phyloP scores from a whole-genome alignment of 2,113 vertebrate genomes.

The Rostratula benghalensis region DNA sequence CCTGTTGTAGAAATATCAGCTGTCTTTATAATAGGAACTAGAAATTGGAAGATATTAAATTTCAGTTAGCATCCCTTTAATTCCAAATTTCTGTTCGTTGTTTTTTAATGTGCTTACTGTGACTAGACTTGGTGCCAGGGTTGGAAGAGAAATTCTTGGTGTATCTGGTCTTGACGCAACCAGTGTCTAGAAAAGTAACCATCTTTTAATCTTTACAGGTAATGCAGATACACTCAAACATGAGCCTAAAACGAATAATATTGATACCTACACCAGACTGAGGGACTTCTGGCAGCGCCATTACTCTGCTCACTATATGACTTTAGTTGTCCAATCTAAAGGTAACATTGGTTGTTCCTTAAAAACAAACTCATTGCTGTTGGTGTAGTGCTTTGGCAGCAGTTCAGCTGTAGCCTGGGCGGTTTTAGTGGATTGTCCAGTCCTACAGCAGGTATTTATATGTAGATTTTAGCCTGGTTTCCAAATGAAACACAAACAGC shows the following conservation, averaged over 20 bases:
- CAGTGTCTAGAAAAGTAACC: neutral
- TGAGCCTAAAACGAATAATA: slow-evolving; percentile 85
- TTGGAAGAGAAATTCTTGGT: neutral
- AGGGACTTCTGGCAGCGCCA: slow-evolving; percentile 89
- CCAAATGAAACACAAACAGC: neutral
- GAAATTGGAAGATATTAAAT: neutral
- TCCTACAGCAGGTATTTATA: slow-evolving; percentile 6
- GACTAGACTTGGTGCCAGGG: neutral
- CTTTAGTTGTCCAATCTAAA: slow-evolving; percentile 92
- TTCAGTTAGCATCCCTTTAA: neutral
- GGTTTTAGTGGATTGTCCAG: neutral
- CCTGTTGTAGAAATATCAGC: neutral
- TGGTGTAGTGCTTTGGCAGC: neutral
- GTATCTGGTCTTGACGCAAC: neutral
- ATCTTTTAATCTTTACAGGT: slow-evolving; percentile 72
- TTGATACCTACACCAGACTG: slow-evolving; percentile 89
- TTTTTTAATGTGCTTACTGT: neutral
- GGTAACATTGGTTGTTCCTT: slow-evolving; percentile 73
- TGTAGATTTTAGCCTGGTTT: slow-evolving; percentile 42
- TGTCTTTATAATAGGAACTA: neutral
- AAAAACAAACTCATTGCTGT: neutral
- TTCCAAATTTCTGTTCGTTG: fast-evolving
- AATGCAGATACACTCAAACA: slow-evolving; percentile 94
- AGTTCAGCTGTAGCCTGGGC: neutral
- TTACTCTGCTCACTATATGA: slow-evolving; percentile 97